Evolutionary conservation across 1,140 invertebrate species (phyloP), one percentile per base, ranked within the genome.

Genomic region (Rhagoletis pomonella): DNA sequence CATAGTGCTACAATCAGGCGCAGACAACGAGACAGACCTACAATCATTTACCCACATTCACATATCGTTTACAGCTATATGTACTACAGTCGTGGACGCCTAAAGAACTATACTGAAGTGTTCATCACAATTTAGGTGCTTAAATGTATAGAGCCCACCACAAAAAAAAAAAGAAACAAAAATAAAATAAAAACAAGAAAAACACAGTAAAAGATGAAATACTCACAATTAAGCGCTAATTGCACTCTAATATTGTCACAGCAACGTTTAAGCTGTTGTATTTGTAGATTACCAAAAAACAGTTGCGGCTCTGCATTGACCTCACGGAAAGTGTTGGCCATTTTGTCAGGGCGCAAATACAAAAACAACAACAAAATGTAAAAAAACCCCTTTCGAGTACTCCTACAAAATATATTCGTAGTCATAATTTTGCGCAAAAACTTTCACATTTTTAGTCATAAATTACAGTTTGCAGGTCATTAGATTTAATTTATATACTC

Each of bases 401-500:
- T 17, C 47, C 55, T 29, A 55, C 44, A 81, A 55, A 50, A 81
- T 19, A 50, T 29, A 29, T 29, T 29, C 29, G 29, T 29, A 29
- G 29, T 29, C 29, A 81, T 55, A 55, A 55, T 50, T 50, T 55
- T 29, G 73, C 17, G 1, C 44, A 29, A 42, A 81, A 81, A 81
- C 5, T 12, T 81, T 81, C 2, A 47, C n/a, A 55, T 81, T 42
- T 81, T 81, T 81, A n/a, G n/a, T 10, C 73, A 81, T 81, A 81
- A 81, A 81, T 81, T 81, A 81, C 47, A 55, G 73, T 81, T 81
- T 81, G 73, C 73, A 81, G 73, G 73, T 81, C 73, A 81, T 81
- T 81, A 81, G 44, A 55, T 81, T 81, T 81, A 81, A 81, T 81
- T 81, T 81, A 81, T 81, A 81, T 81, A 81, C 73, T 47, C n/a